Conservation (phyloP, 2,888 invertebrate genomes). For the Drosophila mayaguana region DNA sequence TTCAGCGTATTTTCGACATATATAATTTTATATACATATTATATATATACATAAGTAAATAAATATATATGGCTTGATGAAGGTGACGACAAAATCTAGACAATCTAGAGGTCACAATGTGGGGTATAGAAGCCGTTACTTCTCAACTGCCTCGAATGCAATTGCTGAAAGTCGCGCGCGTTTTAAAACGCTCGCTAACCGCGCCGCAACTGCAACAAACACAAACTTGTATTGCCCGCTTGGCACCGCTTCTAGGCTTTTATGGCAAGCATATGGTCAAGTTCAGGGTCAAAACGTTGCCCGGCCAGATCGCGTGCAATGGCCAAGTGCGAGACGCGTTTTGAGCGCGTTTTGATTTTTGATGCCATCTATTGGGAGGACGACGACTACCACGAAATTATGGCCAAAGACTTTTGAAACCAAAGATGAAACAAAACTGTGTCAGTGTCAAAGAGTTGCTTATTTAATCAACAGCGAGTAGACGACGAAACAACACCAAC, state of each 20-base stretch:
- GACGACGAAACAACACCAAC: slow-evolving; percentile 4
- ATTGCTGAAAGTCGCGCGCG: slow-evolving; percentile 32
- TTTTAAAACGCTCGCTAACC: slow-evolving; percentile 19
- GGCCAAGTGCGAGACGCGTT: slow-evolving; percentile 19
- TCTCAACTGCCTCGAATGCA: slow-evolving; percentile 21
- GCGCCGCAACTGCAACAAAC: slow-evolving; percentile 24
- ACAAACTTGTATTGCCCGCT: slow-evolving; percentile 38
- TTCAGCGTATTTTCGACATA: slow-evolving; percentile 27
- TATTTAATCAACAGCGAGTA: slow-evolving; percentile 34
- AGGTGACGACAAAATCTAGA: slow-evolving; percentile 46
- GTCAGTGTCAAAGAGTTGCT: slow-evolving; percentile 65
- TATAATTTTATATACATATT: neutral
- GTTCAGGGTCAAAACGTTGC: slow-evolving; percentile 57
- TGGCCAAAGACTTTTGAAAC: slow-evolving; percentile 39
- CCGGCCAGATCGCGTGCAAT: slow-evolving; percentile 25
- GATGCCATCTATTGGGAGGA: neutral
- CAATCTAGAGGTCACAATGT: slow-evolving; percentile 50
- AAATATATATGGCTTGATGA: slow-evolving; percentile 39
- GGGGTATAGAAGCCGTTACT: slow-evolving; percentile 28
- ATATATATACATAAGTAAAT: neutral
- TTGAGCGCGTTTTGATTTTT: slow-evolving; percentile 25
- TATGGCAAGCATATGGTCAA: slow-evolving; percentile 58
- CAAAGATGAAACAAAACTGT: slow-evolving; percentile 47
- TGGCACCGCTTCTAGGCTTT: slow-evolving; percentile 29
- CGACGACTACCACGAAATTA: slow-evolving; percentile 14